Evolutionary conservation across 2,888 invertebrate species (phyloP), one percentile per base, ranked within the genome.

Genomic region (Pterostichus niger): DNA sequence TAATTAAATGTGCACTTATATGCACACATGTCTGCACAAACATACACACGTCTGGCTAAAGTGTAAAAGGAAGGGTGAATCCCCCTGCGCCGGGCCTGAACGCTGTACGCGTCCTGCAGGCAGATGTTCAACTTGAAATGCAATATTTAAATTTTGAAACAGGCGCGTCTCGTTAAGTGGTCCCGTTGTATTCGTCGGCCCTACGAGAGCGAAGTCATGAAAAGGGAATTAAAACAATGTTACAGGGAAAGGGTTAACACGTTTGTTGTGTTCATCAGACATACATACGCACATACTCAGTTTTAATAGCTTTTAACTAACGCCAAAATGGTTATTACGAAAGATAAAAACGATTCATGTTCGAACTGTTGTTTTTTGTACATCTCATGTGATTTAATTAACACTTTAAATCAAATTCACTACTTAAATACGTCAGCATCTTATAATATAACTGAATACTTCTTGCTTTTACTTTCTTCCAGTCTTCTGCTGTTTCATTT

Each of bases 121-220:
- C 79, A 79, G 79, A 79, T 79, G 79, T 79, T 79, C 79, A 64
- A 64, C 64, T 64, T 44, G 64, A 79, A 79, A 79, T 79, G 68
- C 46, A 79, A 79, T 79, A 79, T 79, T 79, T 79, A 79, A 79
- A 79, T 64, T 79, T 56, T 6, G 77, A 33, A 77, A 56, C 77
- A 56, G 56, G 59, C 54, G 33, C 35, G 56, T 40, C 10, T 56
- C 35, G 77, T 75, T 52, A 77, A 77, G 77, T 77, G 77, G 77
- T 77, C 33, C 11, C 31, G 44, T 24, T n/a, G 15, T 75, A 33
- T 52, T 75, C 24, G 24, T n/a, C 15, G 75, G 75, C 75, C 52
- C 52, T 75, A 11, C 75, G 49, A 49, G 68, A 49, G 31, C 13
- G 64, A 64, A 35, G 64, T 75, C 52, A 75, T 75, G 75, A 75